These are phyloP conservation scores for Leptodactylus fuscus DNA, from an alignment of 2,113 vertebrate genomes.

Conservation along the genomic window DNA sequence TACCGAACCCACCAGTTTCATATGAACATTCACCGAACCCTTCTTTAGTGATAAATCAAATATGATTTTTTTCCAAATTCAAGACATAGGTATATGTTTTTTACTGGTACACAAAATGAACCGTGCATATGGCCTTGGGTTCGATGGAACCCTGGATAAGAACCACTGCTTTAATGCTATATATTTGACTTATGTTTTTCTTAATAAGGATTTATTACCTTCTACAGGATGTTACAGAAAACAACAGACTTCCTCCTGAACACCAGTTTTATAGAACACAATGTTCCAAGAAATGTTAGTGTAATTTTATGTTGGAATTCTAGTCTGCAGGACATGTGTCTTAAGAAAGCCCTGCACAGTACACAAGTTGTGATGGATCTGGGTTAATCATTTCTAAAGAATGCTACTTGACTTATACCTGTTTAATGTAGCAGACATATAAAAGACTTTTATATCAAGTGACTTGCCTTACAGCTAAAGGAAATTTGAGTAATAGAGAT, in stretches of 20 bases:
- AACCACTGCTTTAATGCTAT: no score
- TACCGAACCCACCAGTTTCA: no score
- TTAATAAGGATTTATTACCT: no score
- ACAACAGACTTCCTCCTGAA: neutral
- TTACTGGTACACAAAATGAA: no score
- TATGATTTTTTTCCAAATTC: no score
- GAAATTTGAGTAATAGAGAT: neutral
- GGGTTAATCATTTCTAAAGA: slow-evolving; percentile 50
- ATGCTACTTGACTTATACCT: slow-evolving; percentile 15
- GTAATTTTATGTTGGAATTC: slow-evolving; percentile 31
- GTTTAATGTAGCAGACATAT: slow-evolving; percentile 33
- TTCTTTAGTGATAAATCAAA: no score
- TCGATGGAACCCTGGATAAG: no score
- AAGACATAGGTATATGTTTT: no score
- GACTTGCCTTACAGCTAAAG: neutral
- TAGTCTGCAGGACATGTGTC: slow-evolving; percentile 35
- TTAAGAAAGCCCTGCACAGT: slow-evolving; percentile 13
- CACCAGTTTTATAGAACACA: neutral
- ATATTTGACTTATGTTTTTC: no score
- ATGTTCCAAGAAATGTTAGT: slow-evolving; percentile 34
- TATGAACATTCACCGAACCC: no score
- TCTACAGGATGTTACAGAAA: no score
- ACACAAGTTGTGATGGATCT: neutral
- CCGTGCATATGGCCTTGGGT: no score
- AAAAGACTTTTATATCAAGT: neutral